Evolutionary conservation across 2,888 invertebrate genomes (phyloP), one percentile per base, ranked within the genome.

Genomic region (Heliconius ethilla): DNA sequence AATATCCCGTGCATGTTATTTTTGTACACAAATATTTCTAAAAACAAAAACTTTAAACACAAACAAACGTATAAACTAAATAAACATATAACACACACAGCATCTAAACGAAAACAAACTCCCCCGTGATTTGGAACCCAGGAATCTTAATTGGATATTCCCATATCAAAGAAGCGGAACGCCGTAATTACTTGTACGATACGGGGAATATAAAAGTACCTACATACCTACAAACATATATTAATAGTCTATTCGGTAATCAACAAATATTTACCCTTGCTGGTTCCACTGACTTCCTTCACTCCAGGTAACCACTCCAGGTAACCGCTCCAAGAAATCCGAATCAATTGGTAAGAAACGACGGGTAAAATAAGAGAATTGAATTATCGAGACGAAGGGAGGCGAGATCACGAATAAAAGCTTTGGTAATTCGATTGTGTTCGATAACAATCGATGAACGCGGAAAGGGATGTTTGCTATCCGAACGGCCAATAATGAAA

Each of bases 381-480:
- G 92, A 93, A 93, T 94, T 92, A 94, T 94, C 92, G 85, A 89
- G 90, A 91, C 90, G 90, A 91, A 92, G 83, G 86, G 85, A 83
- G 84, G 85, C 84, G 80, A 77, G 78, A 70, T 73, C 76, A 83
- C 83, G 83, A 86, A 87, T 85, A 87, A 89, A 88, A 88, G 89
- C 90, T 89, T 90, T 88, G 86, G 90, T 93, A 93, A 94, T 93
- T 92, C 91, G 90, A 92, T 93, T 94, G 92, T 91, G 87, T 90
- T 91, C 88, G 87, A 90, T 91, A 92, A 92, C 93, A 93, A 92
- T 90, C 83, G 86, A 87, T 82, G 83, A 83, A 85, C 89, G 90
- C 90, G 88, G 87, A 88, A 87, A 88, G 84, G 88, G 86, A 85
- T 89, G 90, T 90, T 91, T 89, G 87, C 83, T 85, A 86, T 81